Conservation (phyloP, 2,888 invertebrate genomes). For the Amphipoea oculea region DNA sequence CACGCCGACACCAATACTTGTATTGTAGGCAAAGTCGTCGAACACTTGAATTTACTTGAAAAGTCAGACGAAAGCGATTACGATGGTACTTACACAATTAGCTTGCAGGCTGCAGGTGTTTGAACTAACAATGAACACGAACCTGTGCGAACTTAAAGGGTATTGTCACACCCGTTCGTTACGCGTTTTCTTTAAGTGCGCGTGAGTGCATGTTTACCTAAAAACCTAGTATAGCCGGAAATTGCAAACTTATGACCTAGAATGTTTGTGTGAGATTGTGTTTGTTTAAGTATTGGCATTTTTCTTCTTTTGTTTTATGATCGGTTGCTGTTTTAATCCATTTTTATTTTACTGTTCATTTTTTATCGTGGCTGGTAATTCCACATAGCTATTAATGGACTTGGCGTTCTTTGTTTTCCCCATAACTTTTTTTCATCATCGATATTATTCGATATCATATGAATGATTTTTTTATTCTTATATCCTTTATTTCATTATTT, state of each 20-base stretch:
- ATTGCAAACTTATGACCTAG: conserved; percentile 42
- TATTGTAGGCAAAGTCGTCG: conserved; percentile 24
- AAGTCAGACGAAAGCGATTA: conserved; percentile 52
- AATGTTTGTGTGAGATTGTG: conserved; percentile 17
- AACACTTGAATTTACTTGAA: conserved; percentile 32
- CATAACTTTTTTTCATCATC: not conserved
- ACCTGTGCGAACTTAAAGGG: conserved; percentile 50
- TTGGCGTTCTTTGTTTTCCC: not conserved
- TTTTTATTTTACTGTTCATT: not conserved
- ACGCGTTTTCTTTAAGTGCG: conserved; percentile 43
- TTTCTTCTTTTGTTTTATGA: conserved; percentile 28
- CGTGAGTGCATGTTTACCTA: conserved; percentile 53
- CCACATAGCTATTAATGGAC: not conserved
- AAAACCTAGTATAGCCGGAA: conserved; percentile 41
- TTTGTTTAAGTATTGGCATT: conserved; percentile 16
- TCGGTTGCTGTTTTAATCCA: conserved; percentile 17
- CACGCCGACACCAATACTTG: conserved; percentile 23
- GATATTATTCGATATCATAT: not conserved
- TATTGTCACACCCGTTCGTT: conserved; percentile 52
- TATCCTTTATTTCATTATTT: no score
- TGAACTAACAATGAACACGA: conserved; percentile 52
- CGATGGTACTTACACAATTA: conserved; percentile 61
- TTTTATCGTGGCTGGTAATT: not conserved
- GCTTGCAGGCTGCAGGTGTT: conserved; percentile 53
- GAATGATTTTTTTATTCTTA: no score